These are phyloP conservation scores for Dyspetes luteomarginatus DNA, from an alignment of 2,888 invertebrate genomes.

Conservation along the genomic window DNA sequence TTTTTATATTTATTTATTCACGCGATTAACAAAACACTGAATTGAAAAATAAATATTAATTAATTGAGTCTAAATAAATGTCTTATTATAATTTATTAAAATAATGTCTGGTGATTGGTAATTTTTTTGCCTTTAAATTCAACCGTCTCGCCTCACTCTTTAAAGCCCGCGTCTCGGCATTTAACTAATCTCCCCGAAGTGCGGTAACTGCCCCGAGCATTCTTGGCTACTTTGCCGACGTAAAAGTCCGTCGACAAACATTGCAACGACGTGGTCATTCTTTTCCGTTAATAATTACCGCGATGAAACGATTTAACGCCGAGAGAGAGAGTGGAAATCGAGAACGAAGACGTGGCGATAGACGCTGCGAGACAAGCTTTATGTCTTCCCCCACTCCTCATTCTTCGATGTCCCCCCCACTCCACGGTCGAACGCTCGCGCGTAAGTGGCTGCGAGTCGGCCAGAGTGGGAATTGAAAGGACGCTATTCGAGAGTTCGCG, in stretches of 20 bases:
- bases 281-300: conserved; percentile 72
- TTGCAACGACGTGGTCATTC: conserved; percentile 72
- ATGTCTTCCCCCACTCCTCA: conserved; percentile 10
- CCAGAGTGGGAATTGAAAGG: conserved; percentile 41
- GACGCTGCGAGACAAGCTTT: conserved; percentile 40
- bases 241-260: conserved; percentile 69
- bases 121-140: not conserved
- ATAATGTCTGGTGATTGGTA: no score
- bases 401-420: conserved; percentile 20
- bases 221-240: conserved; percentile 36
- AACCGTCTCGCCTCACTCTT: not conserved
- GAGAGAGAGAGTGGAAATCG: conserved; percentile 15
- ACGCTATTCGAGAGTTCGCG: conserved; percentile 63
- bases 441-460: conserved; percentile 54
- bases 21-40: not conserved
- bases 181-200: conserved; percentile 54
- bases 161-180: conserved; percentile 27
- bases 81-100: no score
- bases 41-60: not conserved
- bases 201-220: conserved; percentile 1
- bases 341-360: conserved; percentile 17
- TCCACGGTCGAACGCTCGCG: conserved; percentile 20
- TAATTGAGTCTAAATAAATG: no score
- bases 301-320: conserved; percentile 49
- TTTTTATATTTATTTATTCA: not conserved